Base-by-base conservation (phyloP, 2,797 vertebrate species). In the Clarias pachynema region DNA sequence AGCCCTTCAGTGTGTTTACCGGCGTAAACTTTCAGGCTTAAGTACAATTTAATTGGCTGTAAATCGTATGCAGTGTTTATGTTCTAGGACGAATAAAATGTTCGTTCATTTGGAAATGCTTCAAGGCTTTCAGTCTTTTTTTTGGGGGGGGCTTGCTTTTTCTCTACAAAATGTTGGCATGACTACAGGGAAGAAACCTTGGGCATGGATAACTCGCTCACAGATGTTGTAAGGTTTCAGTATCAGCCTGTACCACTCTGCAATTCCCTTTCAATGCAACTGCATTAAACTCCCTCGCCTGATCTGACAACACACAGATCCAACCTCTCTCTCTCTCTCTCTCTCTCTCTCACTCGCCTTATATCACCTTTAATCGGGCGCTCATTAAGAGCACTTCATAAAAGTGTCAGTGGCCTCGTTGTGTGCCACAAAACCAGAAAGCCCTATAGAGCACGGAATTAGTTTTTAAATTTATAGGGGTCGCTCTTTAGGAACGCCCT, bases 381-480 rank as follows among this genome's bases (percentile, higher is more conserved):
- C 97, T 97, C 97, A 98, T 98, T 98, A 97, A 95, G 95, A 96
- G 95, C 97, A 97, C 97, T 99, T 98, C 97, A 94, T 98, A 98
- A 99, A 99, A 98, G 96, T 95, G 97, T 97, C 97, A 97, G 93
- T 93, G 94, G 95, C 93, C 93, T 95, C 95, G 96, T 97, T 96
- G 92, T 95, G 96, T 94, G 95, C 93, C 95, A 95, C 93, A 94
- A 96, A 96, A 96, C 95, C 94, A 96, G 96, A 97, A 96, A 97
- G 96, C 96, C 96, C 96, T 94, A 95, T 95, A 94, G 97, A 97
- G 96, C 93, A 93, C 96, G 96, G 97, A 96, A 96, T 95, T 96
- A 96, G 95, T 95, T 95, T 96, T 97, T 92, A 94, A 95, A 98
- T 97, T 97, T 97, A 97, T 97, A 93, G 97, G 93, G 95, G 94